Conservation (phyloP, 2,113 vertebrate genomes). For the Recurvirostra avosetta region DNA sequence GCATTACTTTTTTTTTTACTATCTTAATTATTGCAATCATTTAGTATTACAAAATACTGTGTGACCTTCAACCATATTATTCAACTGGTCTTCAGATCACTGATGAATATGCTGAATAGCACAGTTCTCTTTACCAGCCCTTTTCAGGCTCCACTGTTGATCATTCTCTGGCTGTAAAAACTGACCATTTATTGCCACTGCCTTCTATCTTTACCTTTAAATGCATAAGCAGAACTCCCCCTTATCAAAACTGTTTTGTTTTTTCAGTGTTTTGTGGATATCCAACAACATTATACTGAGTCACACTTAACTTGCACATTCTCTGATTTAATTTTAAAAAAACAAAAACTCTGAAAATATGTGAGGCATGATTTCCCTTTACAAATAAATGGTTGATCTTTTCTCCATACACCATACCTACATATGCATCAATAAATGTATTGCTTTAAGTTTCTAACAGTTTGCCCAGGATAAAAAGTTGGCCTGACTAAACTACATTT, state of each 20-base stretch:
- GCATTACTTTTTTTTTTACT: background rate
- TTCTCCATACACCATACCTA: background rate
- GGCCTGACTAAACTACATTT: background rate
- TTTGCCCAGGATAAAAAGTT: background rate
- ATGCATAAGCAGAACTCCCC: background rate
- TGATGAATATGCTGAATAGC: background rate
- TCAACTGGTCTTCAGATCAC: background rate
- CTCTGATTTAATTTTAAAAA: background rate
- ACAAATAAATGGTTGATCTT: background rate
- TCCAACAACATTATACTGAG: background rate
- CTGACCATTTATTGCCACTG: background rate
- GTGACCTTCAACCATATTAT: background rate
- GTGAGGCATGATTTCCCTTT: background rate
- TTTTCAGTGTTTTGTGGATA: background rate
- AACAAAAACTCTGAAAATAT: background rate
- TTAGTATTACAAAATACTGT: background rate
- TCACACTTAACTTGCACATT: background rate
- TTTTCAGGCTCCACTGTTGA: background rate
- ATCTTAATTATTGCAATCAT: background rate
- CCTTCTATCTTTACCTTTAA: background rate
- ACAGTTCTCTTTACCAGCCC: background rate
- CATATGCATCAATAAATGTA: background rate
- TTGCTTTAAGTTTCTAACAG: background rate
- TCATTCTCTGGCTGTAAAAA: background rate
- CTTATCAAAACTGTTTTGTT: background rate